Evolutionary conservation across 1,140 invertebrate species (phyloP).

Genomic region (Formica exsecta): DNA sequence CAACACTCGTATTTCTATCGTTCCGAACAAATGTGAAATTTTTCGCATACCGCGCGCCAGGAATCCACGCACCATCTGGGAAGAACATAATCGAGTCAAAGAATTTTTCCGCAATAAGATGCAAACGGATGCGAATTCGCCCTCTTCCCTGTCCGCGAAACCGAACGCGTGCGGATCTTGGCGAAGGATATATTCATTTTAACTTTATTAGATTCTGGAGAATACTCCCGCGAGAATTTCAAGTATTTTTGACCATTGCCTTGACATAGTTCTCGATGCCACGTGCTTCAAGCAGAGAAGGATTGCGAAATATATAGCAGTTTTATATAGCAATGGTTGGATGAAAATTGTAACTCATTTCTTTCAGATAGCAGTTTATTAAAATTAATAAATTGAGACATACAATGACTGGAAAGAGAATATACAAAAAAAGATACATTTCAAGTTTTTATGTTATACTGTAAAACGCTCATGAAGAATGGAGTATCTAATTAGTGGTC

Average conservation of each 20-base stretch:
- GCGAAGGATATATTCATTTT: conserved; percentile 39
- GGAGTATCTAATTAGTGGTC: background rate
- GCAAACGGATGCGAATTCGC: background rate
- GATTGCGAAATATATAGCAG: background rate
- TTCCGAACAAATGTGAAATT: conserved; percentile 6
- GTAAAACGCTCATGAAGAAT: background rate
- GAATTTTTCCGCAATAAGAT: conserved; percentile 40
- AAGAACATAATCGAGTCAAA: conserved; percentile 15
- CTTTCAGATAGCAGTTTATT: background rate
- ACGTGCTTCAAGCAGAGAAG: background rate
- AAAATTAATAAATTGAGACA: background rate
- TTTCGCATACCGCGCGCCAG: conserved; percentile 13
- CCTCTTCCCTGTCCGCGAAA: background rate
- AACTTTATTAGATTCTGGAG: conserved; percentile 51
- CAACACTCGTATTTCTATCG: background rate
- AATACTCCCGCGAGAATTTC: conserved; percentile 12
- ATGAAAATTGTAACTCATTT: background rate
- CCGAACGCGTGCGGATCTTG: background rate
- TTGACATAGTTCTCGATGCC: conserved; percentile 26
- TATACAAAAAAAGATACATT: background rate
- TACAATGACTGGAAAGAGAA: background rate
- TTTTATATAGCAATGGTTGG: background rate
- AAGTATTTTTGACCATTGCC: conserved; percentile 35
- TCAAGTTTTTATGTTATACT: background rate
- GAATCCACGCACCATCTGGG: background rate